Base-by-base conservation (phyloP, 2,113 vertebrate species). In the Oenanthe melanoleuca region DNA sequence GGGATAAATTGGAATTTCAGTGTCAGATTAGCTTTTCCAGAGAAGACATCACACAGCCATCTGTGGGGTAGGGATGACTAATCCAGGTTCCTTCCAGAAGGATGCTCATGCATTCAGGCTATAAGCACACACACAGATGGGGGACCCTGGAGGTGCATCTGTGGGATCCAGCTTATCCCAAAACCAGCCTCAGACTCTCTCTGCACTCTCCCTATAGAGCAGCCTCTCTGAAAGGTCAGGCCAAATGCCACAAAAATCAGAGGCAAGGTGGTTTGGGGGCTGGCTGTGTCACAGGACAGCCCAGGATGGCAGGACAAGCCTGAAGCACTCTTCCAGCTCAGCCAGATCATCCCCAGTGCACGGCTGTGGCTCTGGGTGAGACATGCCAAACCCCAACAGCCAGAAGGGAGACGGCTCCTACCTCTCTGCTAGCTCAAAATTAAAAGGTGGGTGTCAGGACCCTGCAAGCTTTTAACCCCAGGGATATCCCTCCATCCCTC, bases 31-130 rank as follows among this genome's bases (percentile, higher is more conserved):
- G 73, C 91, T 95, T 94, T 94, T 87, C 88, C 89, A 73, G 83
- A 73, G 89, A 93, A 90, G 82, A 65, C 50, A 93, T 94, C 93
- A 77, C 53, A 69, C 73, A 91, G 93, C 93, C 92, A 91, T 97
- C 94, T 95, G 96, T 93, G 91, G 93, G 79, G 86, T 83, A 83
- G 74, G 34, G 86, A 96, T 96, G 91, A 96, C 93, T 97, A 96
- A 97, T 95, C 67, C 83, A 91, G 92, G 89, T 93, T 95, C 79
- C 86, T 97, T 97, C 93, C 94, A 96, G 94, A 94, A 96, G 73
- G 88, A 93, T 78, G 93, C 85, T 93, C 81, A 69, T 77, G 71
- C 42, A 37, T 81, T 92, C 88, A 57, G 78, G 75, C 89, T 96
- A 42, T 45, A 88, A 50, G 88, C 67, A 78, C 60, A 77, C 52